Evolutionary conservation across 2,113 vertebrate species (phyloP).

Genomic region (Nannospalax galili): DNA sequence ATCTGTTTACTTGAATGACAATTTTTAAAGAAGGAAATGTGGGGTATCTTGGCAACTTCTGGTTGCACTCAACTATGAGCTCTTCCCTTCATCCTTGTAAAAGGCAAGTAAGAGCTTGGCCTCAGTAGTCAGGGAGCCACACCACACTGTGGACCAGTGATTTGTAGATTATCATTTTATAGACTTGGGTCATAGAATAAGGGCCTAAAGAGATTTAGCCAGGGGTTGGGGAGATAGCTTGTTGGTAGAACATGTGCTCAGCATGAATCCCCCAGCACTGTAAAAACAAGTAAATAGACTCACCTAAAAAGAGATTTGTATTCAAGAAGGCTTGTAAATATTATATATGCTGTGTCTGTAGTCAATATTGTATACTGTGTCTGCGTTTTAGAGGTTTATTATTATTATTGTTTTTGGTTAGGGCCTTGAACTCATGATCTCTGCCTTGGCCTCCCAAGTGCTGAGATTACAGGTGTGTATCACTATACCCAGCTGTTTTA

Average conservation of each 20-base stretch:
- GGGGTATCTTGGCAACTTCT: neutral
- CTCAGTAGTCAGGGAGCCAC: neutral
- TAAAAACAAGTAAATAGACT: neutral
- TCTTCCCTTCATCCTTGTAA: neutral
- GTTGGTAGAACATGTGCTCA: neutral
- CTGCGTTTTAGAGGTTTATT: neutral
- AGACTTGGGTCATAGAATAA: neutral
- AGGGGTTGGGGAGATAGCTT: neutral
- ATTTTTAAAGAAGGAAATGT: neutral
- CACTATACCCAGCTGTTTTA: no score
- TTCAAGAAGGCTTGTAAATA: neutral
- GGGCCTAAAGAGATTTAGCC: neutral
- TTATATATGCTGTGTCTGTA: no score
- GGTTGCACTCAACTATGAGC: no score
- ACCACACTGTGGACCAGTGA: neutral
- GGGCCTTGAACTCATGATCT: no score
- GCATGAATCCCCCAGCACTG: no score
- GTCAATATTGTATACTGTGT: neutral
- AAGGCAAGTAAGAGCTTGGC: no score
- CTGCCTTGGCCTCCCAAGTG: no score
- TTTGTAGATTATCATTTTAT: no score
- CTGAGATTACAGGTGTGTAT: no score
- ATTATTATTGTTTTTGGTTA: no score
- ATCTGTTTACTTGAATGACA: neutral
- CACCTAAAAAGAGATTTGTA: neutral